Base-by-base conservation (phyloP, 2,888 invertebrate species). In the Notodonta ziczac region DNA sequence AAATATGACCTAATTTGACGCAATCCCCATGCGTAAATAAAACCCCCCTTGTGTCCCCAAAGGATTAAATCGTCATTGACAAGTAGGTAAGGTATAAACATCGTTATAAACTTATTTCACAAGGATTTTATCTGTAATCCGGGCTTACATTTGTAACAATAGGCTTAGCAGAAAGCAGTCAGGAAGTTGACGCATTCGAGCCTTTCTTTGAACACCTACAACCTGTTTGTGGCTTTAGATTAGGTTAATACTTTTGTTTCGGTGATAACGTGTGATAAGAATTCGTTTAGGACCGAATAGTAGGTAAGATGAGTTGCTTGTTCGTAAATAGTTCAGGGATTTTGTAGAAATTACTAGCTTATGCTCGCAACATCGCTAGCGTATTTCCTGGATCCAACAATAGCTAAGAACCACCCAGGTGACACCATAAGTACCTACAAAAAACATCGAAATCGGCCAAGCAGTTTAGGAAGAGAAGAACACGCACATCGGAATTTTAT, bases 181-280 rank as follows among this genome's bases (percentile, higher is more conserved):
- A 90, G 92, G 91, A 91, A 90, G 90, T 88, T 88, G 90, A 89
- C 86, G 87, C 88, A 89, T 84, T 74, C 67, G 74, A 77, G 79
- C 83, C 78, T 83, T 85, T 77, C 80, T 77, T 68, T 62, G 48
- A 63, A 66, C 60, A 53, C 55, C 59, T 72, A 56, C 70, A 81
- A 81, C 82, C 82, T 87, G 88, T 88, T 87, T 83, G 78, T 77
- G 68, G 66, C 77, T 76, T 63, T 69, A 76, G 82, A 84, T 86
- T 83, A 72, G 67, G 71, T 65, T 80, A 81, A 81, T 75, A 67
- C 83, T 74, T 76, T 90, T 89, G 85, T 88, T 85, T 70, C 60
- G 61, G 64, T 70, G 84, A 87, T 89, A 88, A 83, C 69, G 63
- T 61, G 61, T 76, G 84, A 83, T 84, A 82, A 84, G 66, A 58